Evolutionary conservation across 2,797 vertebrate species (phyloP).

Genomic region (Melopsittacus undulatus): DNA sequence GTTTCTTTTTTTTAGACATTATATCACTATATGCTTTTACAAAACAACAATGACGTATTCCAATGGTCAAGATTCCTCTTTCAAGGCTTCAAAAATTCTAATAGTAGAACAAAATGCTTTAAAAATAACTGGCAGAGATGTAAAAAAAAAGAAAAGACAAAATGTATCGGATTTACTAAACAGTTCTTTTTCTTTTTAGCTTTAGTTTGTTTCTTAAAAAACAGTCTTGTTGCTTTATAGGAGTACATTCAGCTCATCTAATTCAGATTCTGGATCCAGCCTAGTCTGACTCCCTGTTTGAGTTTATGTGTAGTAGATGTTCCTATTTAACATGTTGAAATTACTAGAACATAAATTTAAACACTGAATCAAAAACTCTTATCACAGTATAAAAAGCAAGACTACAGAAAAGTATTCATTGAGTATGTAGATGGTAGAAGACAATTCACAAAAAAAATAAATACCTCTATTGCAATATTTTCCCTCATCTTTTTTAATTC

Average conservation of each 20-base stretch:
- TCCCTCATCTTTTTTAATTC: neutral
- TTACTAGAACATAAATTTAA: neutral
- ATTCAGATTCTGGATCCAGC: neutral
- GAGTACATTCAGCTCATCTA: neutral
- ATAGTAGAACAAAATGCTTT: constrained; percentile 20
- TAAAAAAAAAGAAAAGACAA: neutral
- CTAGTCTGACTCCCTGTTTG: neutral
- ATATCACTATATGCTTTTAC: constrained; percentile 31
- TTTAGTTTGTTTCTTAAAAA: neutral
- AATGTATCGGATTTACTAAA: neutral
- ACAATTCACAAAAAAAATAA: neutral
- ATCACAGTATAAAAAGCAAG: neutral
- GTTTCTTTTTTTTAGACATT: constrained; percentile 49
- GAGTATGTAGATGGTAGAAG: neutral
- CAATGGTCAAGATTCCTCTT: constrained; percentile 28
- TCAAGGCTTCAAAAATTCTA: neutral
- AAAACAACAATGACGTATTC: constrained; percentile 28
- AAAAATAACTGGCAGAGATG: constrained; percentile 35
- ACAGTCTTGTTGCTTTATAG: neutral
- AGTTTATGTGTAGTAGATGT: neutral
- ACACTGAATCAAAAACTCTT: neutral
- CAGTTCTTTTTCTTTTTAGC: constrained; percentile 5
- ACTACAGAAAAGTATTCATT: neutral
- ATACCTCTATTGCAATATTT: neutral
- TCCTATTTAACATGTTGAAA: neutral